Percentiles rank a stretch among this genome's conserved stretches.
Conservation (phyloP, 2,113 vertebrate species). For the Bubo scandiacus region DNA sequence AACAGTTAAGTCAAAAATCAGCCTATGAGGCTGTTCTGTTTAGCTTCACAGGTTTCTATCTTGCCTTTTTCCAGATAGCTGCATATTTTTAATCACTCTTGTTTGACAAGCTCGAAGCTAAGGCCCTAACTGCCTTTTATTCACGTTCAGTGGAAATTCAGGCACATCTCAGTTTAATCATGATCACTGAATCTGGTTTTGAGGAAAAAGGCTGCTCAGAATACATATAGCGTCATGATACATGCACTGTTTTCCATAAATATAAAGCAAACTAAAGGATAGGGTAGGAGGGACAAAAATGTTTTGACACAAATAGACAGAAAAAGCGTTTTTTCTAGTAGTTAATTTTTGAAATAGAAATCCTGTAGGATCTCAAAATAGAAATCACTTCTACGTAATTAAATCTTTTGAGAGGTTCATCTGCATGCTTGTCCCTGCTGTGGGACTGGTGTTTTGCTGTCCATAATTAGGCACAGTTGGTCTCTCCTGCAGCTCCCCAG, state of each 20-base stretch:
- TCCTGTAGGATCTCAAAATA: neutral
- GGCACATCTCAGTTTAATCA: neutral
- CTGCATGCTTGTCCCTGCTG: neutral
- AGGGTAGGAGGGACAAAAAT: neutral
- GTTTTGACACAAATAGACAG: neutral
- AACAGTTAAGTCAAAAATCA: neutral
- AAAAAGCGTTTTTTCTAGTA: neutral
- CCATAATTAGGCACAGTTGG: neutral
- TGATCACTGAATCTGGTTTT: neutral
- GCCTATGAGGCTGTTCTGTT: neutral
- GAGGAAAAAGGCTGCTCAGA: neutral
- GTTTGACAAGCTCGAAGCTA: neutral
- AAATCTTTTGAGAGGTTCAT: conserved; percentile 21
- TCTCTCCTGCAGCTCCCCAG: neutral
- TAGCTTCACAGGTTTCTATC: neutral
- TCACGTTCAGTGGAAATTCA: neutral
- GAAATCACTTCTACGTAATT: neutral
- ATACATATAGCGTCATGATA: accelerated
- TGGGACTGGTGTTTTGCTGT: neutral
- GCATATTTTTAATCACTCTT: neutral
- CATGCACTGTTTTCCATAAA: neutral
- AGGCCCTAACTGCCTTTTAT: neutral
- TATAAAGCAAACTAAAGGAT: neutral
- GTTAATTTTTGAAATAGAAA: neutral
- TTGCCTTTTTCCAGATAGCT: neutral